A percentile compares a stretch with the other conserved stretches of the same genome.
These are phyloP conservation scores for Tachysurus fulvidraco DNA, from an alignment of 2,113 vertebrate species.

Conservation along the genomic window DNA sequence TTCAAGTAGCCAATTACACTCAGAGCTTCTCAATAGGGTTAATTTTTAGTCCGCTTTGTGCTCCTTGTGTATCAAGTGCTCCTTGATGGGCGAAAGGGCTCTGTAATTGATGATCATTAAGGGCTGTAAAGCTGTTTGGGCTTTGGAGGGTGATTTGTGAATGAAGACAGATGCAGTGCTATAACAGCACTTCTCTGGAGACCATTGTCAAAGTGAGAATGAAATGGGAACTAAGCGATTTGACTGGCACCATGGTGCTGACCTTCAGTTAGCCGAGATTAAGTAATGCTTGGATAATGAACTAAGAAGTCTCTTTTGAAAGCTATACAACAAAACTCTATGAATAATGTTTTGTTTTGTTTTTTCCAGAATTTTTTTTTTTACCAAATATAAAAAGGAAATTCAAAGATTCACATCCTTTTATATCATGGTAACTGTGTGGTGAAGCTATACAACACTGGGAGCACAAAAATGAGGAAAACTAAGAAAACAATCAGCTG, in stretches of 20 bases:
- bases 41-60: conserved; percentile 80
- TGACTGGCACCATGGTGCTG: conserved; percentile 43
- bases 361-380: too few relatives aligned
- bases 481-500: conserved; percentile 44
- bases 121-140: conserved; percentile 83
- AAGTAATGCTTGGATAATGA: conserved; percentile 44
- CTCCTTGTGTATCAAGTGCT: conserved; percentile 71
- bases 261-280: conserved; percentile 44
- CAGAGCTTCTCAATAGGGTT: conserved; percentile 78
- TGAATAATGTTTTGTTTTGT: background rate
- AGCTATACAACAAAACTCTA: background rate
- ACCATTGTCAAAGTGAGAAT: conserved; percentile 54
- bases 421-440: background rate
- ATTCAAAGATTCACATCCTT: conserved; percentile 10
- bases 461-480: conserved; percentile 13
- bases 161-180: conserved; percentile 77
- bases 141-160: conserved; percentile 77
- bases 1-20: conserved; percentile 73
- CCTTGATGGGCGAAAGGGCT: conserved; percentile 80
- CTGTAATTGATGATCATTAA: conserved; percentile 85
- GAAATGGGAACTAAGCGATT: conserved; percentile 49
- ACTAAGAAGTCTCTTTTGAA: background rate
- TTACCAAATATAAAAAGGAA: conserved; percentile 11
- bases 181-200: conserved; percentile 46
- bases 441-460: background rate